Conservation (phyloP, 2,888 invertebrate genomes). For the Drosophila picticornis region DNA sequence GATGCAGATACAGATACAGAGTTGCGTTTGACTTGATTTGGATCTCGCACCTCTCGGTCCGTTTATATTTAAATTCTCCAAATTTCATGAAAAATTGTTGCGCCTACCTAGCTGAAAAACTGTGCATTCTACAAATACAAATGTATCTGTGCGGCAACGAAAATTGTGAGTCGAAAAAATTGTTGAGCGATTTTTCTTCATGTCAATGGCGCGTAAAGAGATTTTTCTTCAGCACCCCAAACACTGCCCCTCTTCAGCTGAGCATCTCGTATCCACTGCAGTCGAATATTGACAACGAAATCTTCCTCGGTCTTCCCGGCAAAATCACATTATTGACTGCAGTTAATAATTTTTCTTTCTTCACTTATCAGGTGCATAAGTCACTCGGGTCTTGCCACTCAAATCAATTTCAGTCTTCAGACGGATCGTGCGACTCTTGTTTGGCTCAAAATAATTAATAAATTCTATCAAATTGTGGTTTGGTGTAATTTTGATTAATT, state of each 20-base stretch:
- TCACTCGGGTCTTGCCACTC: background rate
- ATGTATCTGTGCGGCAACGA: background rate
- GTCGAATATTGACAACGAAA: slow-evolving; percentile 73
- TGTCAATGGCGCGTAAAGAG: slow-evolving; percentile 67
- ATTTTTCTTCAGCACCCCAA: slow-evolving; percentile 65
- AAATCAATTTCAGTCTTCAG: background rate
- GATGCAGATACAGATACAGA: slow-evolving; percentile 14
- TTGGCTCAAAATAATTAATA: slow-evolving; percentile 33
- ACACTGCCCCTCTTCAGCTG: background rate
- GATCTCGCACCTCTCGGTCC: slow-evolving; percentile 74
- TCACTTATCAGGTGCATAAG: slow-evolving; percentile 37
- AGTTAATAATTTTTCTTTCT: slow-evolving; percentile 15
- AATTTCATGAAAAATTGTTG: slow-evolving; percentile 65
- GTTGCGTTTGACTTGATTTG: slow-evolving; percentile 47
- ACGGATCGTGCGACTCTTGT: slow-evolving; percentile 13
- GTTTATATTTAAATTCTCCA: slow-evolving; percentile 77
- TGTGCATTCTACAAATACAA: slow-evolving; percentile 16
- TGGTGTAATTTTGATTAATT: slow-evolving; percentile 27
- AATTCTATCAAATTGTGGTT: background rate
- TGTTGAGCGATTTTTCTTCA: slow-evolving; percentile 80
- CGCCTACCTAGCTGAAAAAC: slow-evolving; percentile 39
- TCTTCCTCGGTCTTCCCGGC: slow-evolving; percentile 2
- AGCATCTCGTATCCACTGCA: slow-evolving; percentile 73
- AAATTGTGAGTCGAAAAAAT: slow-evolving; percentile 75
- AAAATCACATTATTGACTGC: slow-evolving; percentile 57